Evolutionary conservation across 1,140 invertebrate species (phyloP), one percentile per base, ranked within the genome.

Genomic region (Gryon sp.): DNA sequence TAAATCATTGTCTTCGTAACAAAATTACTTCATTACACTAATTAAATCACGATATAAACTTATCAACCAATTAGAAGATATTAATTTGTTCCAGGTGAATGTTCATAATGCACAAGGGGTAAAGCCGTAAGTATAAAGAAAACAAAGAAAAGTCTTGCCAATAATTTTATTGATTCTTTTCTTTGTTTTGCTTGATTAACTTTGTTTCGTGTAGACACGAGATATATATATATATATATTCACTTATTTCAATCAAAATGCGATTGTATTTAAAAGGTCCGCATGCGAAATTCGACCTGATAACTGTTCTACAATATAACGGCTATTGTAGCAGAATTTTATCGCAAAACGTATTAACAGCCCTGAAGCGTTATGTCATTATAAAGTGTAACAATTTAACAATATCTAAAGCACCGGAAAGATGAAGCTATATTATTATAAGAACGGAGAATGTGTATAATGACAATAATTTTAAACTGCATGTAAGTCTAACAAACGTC

Each of bases 401-500:
- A 24, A 22, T 57, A 57, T 57, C 41, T 32, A 18, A 14, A 62
- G 32, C 30, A 19, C 2, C 15, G 28, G 40, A 66, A 36, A 66
- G 62, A 40, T 30, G 38, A 28, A 36, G 62, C 62, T 24, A 22
- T 52, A 41, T 43, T 41, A 66, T 55, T 53, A 32, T 53, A 53
- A 41, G 62, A 55, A 34, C 16, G 50, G 50, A 34, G 50, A 53
- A 36, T 22, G 52, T 32, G 28, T 24, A 36, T 55, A 68, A 68
- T 57, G 41, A 40, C 32, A 60, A 69, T 60, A 59, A 59, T 69
- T 69, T 41, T 14, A 19, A 34, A 43, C 16, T 22, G 19, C 22
- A 45, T 41, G 59, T 40, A 62, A 66, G 50, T 46, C 19, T 43
- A 12, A 65, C 60, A 63, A 63, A 50, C 36, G 34, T 14, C 8